Percentiles rank a stretch among this genome's conserved stretches.
Evolutionary conservation across 2,797 vertebrate species (phyloP).

Genomic region (Fistularia tabacaria): DNA sequence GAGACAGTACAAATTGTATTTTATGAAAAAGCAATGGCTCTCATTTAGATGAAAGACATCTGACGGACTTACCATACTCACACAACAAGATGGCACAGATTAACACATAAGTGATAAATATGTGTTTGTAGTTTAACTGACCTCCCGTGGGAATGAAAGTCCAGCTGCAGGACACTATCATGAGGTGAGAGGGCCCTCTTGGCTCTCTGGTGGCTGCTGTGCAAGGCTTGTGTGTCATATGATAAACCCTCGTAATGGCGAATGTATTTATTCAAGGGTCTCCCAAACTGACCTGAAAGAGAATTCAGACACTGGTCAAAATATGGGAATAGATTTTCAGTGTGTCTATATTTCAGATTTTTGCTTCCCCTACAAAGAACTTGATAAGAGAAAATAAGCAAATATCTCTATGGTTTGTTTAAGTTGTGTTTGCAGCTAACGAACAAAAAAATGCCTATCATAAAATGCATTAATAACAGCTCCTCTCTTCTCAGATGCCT

Average conservation of each 20-base stretch:
- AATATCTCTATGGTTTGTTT: no score
- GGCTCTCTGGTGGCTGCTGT: slow-evolving; percentile 95
- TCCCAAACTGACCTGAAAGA: slow-evolving; percentile 86
- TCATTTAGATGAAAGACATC: background rate
- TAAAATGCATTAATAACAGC: no score
- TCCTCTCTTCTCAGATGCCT: no score
- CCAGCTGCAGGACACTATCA: slow-evolving; percentile 84
- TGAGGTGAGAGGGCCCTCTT: slow-evolving; percentile 87
- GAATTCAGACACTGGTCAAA: slow-evolving; percentile 22
- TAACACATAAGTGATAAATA: background rate
- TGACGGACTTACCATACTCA: background rate
- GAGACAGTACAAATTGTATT: no score
- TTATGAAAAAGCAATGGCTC: no score
- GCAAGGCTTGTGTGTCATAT: slow-evolving; percentile 85
- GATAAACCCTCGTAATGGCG: slow-evolving; percentile 94
- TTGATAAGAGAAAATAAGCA: no score
- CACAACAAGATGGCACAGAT: background rate
- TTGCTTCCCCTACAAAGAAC: no score
- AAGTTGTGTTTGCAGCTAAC: no score
- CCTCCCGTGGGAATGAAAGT: slow-evolving; percentile 96
- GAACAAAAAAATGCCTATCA: no score
- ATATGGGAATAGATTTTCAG: background rate
- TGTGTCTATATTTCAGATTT: no score
- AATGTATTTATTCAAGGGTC: slow-evolving; percentile 88
- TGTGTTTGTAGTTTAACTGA: slow-evolving; percentile 63